Base-by-base conservation (phyloP, 2,113 vertebrate genomes). In the Thunnus thynnus region DNA sequence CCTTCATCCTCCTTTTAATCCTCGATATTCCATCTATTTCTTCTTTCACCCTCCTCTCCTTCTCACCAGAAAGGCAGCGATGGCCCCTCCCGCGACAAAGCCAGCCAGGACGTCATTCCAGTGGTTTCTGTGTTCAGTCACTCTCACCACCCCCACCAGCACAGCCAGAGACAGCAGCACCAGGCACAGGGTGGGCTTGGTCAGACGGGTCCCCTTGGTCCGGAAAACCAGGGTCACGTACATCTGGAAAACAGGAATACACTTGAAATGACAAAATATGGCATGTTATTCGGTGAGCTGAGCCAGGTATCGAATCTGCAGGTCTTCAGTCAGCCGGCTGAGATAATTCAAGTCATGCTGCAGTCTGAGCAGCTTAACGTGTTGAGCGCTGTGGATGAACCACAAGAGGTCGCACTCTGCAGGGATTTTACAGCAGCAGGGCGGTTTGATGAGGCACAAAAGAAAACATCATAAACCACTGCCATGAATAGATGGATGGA, bases 71-170 rank as follows among this genome's bases (percentile, higher is more conserved):
- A 98, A 98, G 20, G 93, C 92, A 18, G 97, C 97, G 13, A 97
- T 97, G 78, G 96, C 95, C 0, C 95, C 95, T 13, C 97, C 97
- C 0, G 96, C 97, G 57, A 97, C 79, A 67, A 96, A 97, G 46
- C 97, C 97, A 0, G 97, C 97, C 83, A 98, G 87, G 48, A 97
- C 94, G 1, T 98, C 97, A 0, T 95, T 95, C 97, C 97, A 98
- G 91, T 98, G 97, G 92, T 97, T 98, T 1, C 97, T 95, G 83
- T 97, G 96, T 80, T 98, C 97, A 0, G 97, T 95, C 74, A 98
- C 97, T 1, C 97, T 95, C 63, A 97, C 94, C 66, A 97, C 95
- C 0, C 97, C 97, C 74, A 97, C 96, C 80, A 98, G 92, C 90
- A 96, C 95, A 4, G 97, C 96, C 2, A 97, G 93, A 36, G 96